Conservation (phyloP, 2,888 invertebrate species). For the Leptinotarsa rubiginosa region DNA sequence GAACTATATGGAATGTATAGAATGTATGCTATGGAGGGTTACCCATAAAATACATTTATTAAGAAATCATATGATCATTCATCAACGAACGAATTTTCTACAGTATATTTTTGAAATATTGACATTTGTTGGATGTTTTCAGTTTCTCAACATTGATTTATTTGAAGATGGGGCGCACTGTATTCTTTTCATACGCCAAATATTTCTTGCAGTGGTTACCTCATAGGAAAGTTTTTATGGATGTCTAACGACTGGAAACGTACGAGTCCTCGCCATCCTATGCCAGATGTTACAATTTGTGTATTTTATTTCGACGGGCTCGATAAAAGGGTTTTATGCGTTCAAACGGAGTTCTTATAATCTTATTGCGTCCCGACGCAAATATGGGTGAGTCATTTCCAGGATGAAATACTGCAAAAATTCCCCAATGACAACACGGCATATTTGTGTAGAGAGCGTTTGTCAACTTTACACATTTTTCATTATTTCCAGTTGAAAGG, state of each 20-base stretch:
- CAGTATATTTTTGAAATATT: too few relatives aligned
- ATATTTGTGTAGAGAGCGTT: constrained; percentile 34
- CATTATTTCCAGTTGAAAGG: constrained; percentile 36
- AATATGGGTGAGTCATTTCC: constrained; percentile 49
- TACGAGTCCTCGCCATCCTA: constrained; percentile 43
- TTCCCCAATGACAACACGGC: constrained; percentile 32
- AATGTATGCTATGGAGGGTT: too few relatives aligned
- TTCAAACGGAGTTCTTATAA: constrained; percentile 51
- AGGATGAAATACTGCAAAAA: constrained; percentile 34
- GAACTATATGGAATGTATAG: too few relatives aligned
- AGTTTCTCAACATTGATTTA: not conserved
- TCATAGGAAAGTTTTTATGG: constrained; percentile 48
- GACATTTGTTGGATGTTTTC: too few relatives aligned
- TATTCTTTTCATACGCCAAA: constrained; percentile 31
- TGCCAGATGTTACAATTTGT: constrained; percentile 51
- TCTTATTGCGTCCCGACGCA: constrained; percentile 51
- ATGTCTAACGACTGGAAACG: constrained; percentile 49
- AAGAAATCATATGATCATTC: too few relatives aligned
- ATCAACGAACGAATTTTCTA: too few relatives aligned
- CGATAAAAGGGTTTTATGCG: constrained; percentile 53
- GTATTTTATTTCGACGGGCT: constrained; percentile 51
- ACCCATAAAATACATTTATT: too few relatives aligned
- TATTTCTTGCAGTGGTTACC: constrained; percentile 34
- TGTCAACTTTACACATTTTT: constrained; percentile 39
- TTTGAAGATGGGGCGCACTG: not conserved